A percentile compares a stretch with the other conserved stretches of the same genome.
Conservation (phyloP, 2,888 invertebrate genomes). For the Phortica okadai region DNA sequence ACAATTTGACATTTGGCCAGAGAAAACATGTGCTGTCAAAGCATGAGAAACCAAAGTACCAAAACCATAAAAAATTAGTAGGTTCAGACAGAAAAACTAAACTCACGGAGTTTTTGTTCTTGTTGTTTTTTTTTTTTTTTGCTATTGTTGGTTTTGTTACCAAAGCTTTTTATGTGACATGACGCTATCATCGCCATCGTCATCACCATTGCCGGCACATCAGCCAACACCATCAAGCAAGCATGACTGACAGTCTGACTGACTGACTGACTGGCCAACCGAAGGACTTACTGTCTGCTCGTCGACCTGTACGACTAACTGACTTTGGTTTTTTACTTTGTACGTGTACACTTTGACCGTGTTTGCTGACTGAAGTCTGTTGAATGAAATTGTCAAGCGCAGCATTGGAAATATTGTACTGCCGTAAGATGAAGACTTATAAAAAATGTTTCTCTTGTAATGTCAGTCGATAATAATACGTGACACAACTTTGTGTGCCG, state of each 20-base stretch:
- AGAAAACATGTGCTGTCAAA: slow-evolving; percentile 20
- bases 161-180: slow-evolving; percentile 23
- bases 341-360: slow-evolving; percentile 5
- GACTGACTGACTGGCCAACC: not conserved
- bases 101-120: not conserved
- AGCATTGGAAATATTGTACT: not conserved
- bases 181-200: slow-evolving; percentile 23
- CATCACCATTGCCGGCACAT: slow-evolving; percentile 20
- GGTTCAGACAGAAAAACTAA: slow-evolving; percentile 38
- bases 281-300: not conserved
- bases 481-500: slow-evolving; percentile 54
- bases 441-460: slow-evolving; percentile 36
- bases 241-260: not conserved
- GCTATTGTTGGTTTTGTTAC: not conserved
- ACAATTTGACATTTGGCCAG: slow-evolving; percentile 70
- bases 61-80: slow-evolving; percentile 64
- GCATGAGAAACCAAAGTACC: slow-evolving; percentile 28
- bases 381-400: slow-evolving; percentile 9
- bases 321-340: slow-evolving; percentile 10
- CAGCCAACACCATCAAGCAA: slow-evolving; percentile 21
- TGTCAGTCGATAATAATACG: slow-evolving; percentile 64
- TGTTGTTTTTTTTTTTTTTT: not conserved
- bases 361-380: slow-evolving; percentile 12
- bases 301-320: not conserved
- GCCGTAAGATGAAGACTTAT: not conserved